Conservation (phyloP, 2,797 vertebrate genomes). For the Clarias platycephalus region DNA sequence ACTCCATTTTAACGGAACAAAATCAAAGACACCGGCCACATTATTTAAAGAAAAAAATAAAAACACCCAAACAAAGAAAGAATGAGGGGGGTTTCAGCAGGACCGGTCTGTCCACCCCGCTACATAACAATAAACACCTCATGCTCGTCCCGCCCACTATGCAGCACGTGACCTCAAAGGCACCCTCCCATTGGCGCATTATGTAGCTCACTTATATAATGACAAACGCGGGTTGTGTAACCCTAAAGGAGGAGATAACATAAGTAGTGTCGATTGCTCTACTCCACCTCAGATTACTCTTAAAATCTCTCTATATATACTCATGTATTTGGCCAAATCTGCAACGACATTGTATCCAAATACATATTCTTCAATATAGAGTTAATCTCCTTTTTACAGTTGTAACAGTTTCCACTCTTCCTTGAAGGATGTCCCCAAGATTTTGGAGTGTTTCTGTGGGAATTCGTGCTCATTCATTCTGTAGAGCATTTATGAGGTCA, state of each 20-base stretch:
- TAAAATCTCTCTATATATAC: too few species aligned
- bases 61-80: neutral
- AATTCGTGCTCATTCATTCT: too few species aligned
- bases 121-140: constrained; percentile 42
- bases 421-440: too few species aligned
- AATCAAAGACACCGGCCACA: neutral
- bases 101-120: constrained; percentile 8
- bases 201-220: constrained; percentile 79
- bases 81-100: neutral
- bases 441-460: too few species aligned
- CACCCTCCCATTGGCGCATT: constrained; percentile 64
- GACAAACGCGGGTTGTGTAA: constrained; percentile 73
- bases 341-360: too few species aligned
- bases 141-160: constrained; percentile 22
- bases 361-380: too few species aligned
- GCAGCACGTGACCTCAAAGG: constrained; percentile 55
- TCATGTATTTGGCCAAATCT: too few species aligned
- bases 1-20: neutral
- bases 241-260: constrained; percentile 43
- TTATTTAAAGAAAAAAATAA: neutral
- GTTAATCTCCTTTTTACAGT: too few species aligned
- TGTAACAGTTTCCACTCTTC: too few species aligned
- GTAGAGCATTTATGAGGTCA: too few species aligned
- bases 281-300: neutral
- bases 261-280: too few species aligned